Conservation (phyloP, 2,888 invertebrate genomes). For the Erebia epiphron region DNA sequence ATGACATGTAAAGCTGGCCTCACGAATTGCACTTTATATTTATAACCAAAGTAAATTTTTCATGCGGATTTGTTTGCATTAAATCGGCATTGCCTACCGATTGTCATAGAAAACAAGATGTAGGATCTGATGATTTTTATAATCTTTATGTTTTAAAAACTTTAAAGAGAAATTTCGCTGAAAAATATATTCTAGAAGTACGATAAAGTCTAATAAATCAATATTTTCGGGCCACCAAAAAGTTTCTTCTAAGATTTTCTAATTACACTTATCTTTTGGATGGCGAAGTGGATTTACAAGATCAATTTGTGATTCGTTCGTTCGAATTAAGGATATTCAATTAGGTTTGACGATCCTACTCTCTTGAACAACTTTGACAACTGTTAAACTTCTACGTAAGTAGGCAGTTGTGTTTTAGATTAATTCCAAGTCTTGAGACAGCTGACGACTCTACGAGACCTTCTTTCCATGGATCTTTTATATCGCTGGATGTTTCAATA, state of each 20-base stretch:
- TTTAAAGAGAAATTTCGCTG: too few relatives aligned
- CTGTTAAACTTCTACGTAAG: background rate
- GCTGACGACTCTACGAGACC: background rate
- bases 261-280: background rate
- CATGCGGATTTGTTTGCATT: background rate
- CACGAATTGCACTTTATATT: conserved; percentile 34
- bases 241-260: too few relatives aligned
- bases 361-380: conserved; percentile 2
- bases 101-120: background rate
- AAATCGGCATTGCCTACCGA: background rate
- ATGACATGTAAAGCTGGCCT: conserved; percentile 43
- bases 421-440: background rate
- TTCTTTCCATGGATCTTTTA: background rate
- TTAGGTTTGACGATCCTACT: background rate
- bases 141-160: too few relatives aligned
- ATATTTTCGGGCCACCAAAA: too few relatives aligned
- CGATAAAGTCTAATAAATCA: too few relatives aligned
- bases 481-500: background rate
- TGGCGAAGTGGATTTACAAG: background rate
- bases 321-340: background rate
- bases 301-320: background rate
- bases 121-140: background rate
- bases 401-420: background rate
- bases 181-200: too few relatives aligned
- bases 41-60: background rate